A percentile compares a stretch with the other conserved stretches of the same genome.
Conservation (phyloP, 2,797 vertebrate genomes). For the Danio kyathit region DNA sequence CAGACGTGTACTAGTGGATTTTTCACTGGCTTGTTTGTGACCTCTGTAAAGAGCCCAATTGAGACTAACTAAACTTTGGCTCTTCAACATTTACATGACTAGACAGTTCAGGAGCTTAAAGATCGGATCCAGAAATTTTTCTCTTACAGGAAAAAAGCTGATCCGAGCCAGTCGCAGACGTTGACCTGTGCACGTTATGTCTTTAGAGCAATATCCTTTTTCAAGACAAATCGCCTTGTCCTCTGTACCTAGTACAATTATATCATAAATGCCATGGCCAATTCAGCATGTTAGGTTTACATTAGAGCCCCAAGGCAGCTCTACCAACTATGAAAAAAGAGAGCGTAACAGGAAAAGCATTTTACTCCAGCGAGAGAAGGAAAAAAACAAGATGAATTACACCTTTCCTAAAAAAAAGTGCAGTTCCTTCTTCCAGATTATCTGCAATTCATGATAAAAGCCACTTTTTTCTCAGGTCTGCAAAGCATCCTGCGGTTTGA, state of each 20-base stretch:
- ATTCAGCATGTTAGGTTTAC: constrained; percentile 24
- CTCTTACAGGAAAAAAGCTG: constrained; percentile 8
- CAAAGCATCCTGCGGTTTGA: constrained; percentile 10
- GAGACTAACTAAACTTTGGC: constrained; percentile 35
- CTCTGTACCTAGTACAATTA: constrained; percentile 47
- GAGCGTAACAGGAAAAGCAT: constrained; percentile 19
- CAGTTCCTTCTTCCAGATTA: constrained; percentile 12
- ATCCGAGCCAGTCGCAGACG: constrained; percentile 4
- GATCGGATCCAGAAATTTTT: constrained; percentile 11
- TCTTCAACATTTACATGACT: constrained; percentile 12
- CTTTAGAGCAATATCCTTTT: constrained; percentile 54
- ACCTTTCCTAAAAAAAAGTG: constrained; percentile 19
- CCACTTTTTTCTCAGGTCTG: constrained; percentile 27
- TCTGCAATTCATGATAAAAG: constrained; percentile 29
- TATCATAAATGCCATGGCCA: constrained; percentile 50
- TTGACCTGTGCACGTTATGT: constrained; percentile 1
- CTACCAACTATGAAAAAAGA: constrained; percentile 31
- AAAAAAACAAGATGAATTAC: constrained; percentile 27
- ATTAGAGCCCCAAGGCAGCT: constrained; percentile 37
- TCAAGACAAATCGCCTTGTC: constrained; percentile 52
- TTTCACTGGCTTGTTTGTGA: not conserved
- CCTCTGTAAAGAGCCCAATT: constrained; percentile 1
- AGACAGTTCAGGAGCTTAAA: constrained; percentile 32
- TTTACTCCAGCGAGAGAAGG: not conserved
- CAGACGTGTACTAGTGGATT: not conserved